phyloP scores from a whole-genome alignment of 2,888 invertebrate genomes.

The Blera fallax region DNA sequence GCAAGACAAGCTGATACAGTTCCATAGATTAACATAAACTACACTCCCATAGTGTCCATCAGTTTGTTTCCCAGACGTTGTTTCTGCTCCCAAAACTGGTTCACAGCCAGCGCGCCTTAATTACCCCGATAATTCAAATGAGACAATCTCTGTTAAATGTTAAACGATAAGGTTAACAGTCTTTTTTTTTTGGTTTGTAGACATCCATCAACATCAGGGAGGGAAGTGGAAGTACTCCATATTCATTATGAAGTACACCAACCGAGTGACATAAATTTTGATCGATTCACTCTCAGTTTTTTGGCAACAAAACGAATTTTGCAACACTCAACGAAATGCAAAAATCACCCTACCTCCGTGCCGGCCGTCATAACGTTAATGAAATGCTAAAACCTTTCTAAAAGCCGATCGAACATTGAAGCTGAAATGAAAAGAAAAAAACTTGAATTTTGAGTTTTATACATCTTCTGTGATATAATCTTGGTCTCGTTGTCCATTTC shows the following conservation, averaged over 20 bases:
- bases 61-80: constrained; percentile 1
- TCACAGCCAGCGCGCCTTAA: neutral
- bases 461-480: neutral
- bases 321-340: constrained; percentile 24
- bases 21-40: constrained; percentile 34
- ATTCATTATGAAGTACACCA: neutral
- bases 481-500: neutral
- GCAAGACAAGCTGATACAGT: neutral
- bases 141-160: constrained; percentile 13
- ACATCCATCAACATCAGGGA: neutral
- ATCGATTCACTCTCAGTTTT: constrained; percentile 32
- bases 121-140: constrained; percentile 10
- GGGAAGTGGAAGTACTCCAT: neutral
- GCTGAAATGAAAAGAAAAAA: neutral
- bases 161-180: constrained; percentile 11
- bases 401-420: constrained; percentile 39
- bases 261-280: neutral
- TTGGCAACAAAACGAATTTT: constrained; percentile 18
- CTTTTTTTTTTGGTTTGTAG: neutral
- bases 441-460: constrained; percentile 26
- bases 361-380: constrained; percentile 5
- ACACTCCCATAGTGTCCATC: constrained; percentile 23
- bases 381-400: constrained; percentile 61
- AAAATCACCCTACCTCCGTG: neutral
- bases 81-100: neutral